These are phyloP conservation scores for Microtus montanus DNA, from an alignment of 2,113 vertebrate genomes.

Conservation along the genomic window DNA sequence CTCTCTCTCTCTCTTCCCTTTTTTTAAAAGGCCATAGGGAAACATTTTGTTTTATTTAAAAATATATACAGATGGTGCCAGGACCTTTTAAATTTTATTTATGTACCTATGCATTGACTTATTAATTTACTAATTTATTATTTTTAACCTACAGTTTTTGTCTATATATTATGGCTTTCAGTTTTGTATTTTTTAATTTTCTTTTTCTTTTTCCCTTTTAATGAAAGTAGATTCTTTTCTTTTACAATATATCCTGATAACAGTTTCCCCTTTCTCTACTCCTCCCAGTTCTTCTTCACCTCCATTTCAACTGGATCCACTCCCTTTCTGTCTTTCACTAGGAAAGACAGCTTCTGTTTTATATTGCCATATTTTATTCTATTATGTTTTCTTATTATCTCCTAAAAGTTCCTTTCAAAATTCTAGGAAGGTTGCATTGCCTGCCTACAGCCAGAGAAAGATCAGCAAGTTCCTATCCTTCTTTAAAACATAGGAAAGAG, in stretches of 20 bases:
- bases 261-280: not conserved
- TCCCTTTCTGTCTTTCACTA: not conserved
- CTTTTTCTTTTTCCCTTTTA: not conserved
- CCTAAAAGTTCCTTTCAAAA: not conserved
- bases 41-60: not conserved
- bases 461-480: not conserved
- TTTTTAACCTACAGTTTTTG: not conserved
- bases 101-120: not conserved
- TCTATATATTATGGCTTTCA: not conserved
- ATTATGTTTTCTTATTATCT: not conserved
- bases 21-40: not conserved
- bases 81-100: not conserved
- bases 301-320: not conserved
- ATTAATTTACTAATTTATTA: not conserved
- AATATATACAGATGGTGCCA: not conserved
- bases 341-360: not conserved
- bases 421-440: not conserved
- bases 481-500: not conserved
- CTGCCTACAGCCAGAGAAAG: not conserved
- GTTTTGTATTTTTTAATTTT: not conserved
- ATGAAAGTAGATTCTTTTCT: not conserved
- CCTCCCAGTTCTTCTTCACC: too few species aligned
- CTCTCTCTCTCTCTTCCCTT: not conserved
- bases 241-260: not conserved
- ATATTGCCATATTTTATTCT: not conserved